Conservation (phyloP, 2,113 vertebrate species). For the Apteryx owenii region DNA sequence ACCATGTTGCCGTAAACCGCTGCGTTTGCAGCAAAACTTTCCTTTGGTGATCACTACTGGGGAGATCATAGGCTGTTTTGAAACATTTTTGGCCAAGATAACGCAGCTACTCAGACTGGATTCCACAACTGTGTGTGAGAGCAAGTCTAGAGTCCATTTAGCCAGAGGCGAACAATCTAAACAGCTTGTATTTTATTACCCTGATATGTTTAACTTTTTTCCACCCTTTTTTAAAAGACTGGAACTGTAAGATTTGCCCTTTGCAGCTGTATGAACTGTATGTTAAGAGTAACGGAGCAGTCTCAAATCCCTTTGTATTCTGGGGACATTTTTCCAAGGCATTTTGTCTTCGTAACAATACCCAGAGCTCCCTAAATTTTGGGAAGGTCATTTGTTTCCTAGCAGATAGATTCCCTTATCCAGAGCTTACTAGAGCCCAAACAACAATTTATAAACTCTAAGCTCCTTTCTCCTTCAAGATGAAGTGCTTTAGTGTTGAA, state of each 20-base stretch:
- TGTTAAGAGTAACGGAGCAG: constrained; percentile 24
- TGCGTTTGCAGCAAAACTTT: background rate
- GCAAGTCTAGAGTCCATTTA: background rate
- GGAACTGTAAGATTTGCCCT: constrained; percentile 30
- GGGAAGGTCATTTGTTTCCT: constrained; percentile 72
- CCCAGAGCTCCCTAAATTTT: constrained; percentile 64
- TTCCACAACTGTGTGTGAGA: background rate
- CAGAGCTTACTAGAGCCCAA: constrained; percentile 65
- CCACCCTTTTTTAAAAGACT: constrained; percentile 13
- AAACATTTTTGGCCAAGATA: background rate
- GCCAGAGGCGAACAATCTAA: background rate
- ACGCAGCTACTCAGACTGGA: background rate
- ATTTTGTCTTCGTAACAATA: constrained; percentile 63
- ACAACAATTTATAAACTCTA: constrained; percentile 71
- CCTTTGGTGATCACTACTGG: background rate
- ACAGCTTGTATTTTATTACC: constrained; percentile 23
- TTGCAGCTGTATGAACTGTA: constrained; percentile 41
- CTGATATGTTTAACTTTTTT: constrained; percentile 28
- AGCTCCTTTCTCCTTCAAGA: constrained; percentile 57
- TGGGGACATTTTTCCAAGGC: constrained; percentile 52
- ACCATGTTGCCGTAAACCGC: background rate
- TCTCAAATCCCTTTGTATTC: constrained; percentile 45
- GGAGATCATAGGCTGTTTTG: background rate
- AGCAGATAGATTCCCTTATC: constrained; percentile 70
- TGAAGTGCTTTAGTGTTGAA: constrained; percentile 67